Evolutionary conservation across 1,140 invertebrate genomes (phyloP).

Genomic region (Antheraea pernyi): DNA sequence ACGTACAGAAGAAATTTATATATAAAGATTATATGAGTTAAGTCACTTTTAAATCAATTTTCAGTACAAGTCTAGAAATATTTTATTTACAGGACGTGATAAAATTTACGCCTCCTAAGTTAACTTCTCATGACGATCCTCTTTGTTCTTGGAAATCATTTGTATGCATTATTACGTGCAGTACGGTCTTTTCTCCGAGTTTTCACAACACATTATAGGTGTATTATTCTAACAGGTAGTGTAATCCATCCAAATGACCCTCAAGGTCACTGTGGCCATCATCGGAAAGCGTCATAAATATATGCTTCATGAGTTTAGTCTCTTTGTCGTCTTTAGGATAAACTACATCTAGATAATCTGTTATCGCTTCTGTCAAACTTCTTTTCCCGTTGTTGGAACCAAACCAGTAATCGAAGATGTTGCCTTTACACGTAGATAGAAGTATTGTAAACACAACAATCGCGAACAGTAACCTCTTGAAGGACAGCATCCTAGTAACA

Average conservation of each 20-base stretch:
- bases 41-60: too few relatives aligned
- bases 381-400: conserved; percentile 17
- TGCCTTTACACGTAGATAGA: conserved; percentile 14
- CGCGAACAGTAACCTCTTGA: conserved; percentile 5
- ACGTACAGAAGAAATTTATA: too few relatives aligned
- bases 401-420: conserved; percentile 26
- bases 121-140: too few relatives aligned
- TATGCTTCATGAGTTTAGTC: conserved; percentile 48
- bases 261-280: conserved; percentile 27
- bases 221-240: conserved; percentile 32
- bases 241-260: conserved; percentile 34
- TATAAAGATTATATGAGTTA: too few relatives aligned
- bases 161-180: background rate
- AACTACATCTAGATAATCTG: conserved; percentile 47
- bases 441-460: conserved; percentile 12
- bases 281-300: conserved; percentile 48
- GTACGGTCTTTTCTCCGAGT: background rate
- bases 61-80: too few relatives aligned
- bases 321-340: conserved; percentile 61
- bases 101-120: too few relatives aligned
- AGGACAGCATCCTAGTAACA: conserved; percentile 22
- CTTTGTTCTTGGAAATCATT: too few relatives aligned
- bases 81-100: too few relatives aligned
- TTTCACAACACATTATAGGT: background rate
- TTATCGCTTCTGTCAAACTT: conserved; percentile 47